Base-by-base conservation (phyloP, 2,797 vertebrate species). In the Sebastes itinus region DNA sequence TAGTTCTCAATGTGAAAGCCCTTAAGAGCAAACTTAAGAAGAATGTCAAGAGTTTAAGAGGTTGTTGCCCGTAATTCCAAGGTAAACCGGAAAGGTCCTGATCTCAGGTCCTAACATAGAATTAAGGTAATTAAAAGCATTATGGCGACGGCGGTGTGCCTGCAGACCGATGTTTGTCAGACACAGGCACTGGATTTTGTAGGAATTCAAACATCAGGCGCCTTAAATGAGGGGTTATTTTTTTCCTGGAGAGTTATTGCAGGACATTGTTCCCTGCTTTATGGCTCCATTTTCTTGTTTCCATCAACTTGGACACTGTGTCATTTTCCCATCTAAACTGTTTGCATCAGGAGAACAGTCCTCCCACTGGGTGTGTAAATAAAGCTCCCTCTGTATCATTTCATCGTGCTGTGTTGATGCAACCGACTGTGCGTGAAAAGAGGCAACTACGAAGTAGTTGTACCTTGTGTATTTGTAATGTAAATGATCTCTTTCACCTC, bases 301-400 rank as follows among this genome's bases (percentile, higher is more conserved):
- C 92, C 90, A 65, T 82, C 94, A 88, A 61, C 32, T 66, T 59
- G 80, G 84, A 88, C 85, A 88, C 84, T 72, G 64, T 92, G 89
- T 94, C 87, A 95, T 95, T 94, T 95, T 93, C 86, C 87, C 88
- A 88, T 94, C 90, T 75, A 87, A 86, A 87, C 75, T 88, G 89
- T 94, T 94, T 95, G 92, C 85, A 88, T 70, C 87, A 90, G 89
- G 73, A 84, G 83, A 73, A 64, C 75, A n/a, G 82, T 88, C 87
- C 78, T 90, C 90, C 89, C 90, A 74, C 86, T 76, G 81, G 55
- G 80, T 87, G 81, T 84, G 84, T 94, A 93, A 92, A 93, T 91
- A 93, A 86, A 88, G 42, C 86, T 80, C 38, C 52, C 64, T 73
- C 77, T 90, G 72, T 88, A 69, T 93, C 77, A 89, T 93, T 94